phyloP scores from a whole-genome alignment of 2,797 vertebrate genomes.

The Poecilia wingei region DNA sequence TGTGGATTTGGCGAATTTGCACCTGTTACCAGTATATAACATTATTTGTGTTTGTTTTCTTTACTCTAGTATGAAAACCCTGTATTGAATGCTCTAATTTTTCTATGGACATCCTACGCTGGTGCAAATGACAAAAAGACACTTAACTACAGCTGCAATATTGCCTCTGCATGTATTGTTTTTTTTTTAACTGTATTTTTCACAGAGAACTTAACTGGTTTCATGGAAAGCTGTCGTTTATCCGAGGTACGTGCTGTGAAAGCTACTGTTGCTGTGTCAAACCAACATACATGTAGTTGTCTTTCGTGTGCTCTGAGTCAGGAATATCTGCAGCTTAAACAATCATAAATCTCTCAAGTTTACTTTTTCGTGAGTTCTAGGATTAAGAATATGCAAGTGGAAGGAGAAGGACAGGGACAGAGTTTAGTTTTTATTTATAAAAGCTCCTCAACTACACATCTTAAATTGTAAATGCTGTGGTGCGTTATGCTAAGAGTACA shows the following conservation, averaged over 20 bases:
- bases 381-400: constrained; percentile 17
- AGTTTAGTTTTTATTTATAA: background rate
- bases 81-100: constrained; percentile 64
- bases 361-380: constrained; percentile 6
- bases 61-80: constrained; percentile 70
- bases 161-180: constrained; percentile 55
- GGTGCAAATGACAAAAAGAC: constrained; percentile 67
- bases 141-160: constrained; percentile 57
- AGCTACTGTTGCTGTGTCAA: constrained; percentile 24
- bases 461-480: constrained; percentile 16
- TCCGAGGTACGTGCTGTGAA: constrained; percentile 40
- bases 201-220: constrained; percentile 37
- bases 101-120: constrained; percentile 61
- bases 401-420: constrained; percentile 15
- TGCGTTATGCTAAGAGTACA: constrained; percentile 43
- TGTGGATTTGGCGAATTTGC: constrained; percentile 84
- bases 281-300: constrained; percentile 28
- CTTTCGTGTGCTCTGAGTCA: constrained; percentile 4
- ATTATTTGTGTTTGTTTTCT: constrained; percentile 68
- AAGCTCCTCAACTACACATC: constrained; percentile 1
- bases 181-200: constrained; percentile 41
- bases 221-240: constrained; percentile 44
- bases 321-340: constrained; percentile 24
- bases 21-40: constrained; percentile 82
- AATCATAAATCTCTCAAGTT: constrained; percentile 12